Evolutionary conservation across 2,888 invertebrate genomes (phyloP), one percentile per base, ranked within the genome.

Genomic region (Drosophila borealis): DNA sequence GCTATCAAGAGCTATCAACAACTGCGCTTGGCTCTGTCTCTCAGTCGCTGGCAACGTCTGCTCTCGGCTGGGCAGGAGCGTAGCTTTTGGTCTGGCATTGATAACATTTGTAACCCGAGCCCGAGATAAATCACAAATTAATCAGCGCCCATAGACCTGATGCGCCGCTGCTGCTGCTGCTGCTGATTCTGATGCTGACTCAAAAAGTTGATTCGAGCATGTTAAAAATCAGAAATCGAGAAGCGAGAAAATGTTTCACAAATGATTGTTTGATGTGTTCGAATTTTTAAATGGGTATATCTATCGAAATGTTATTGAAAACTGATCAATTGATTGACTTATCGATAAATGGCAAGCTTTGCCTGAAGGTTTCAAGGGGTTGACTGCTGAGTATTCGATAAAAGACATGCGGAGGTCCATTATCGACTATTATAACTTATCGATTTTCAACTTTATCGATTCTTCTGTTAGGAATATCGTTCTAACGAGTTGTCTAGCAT

Each of bases 51-150:
- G 36, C 19, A 33, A 25, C 25, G 33, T 42, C 34, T 50, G 72
- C 53, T 59, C 45, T 19, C 37, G 45, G 37, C 37, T 46, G 41
- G 73, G 42, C 44, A 55, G 55, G 53, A 57, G 55, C 29, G 19
- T 44, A 83, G 84, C 78, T 74, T 70, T 70, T 54, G 68, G 89
- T 75, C 84, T 77, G 77, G 69, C 56, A 67, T 44, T 81, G 87
- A 87, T 87, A 87, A 87, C 89, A 77, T 72, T 70, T 74, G 76
- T 88, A 85, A 85, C 88, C 88, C 88, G 65, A 73, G 68, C 55
- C 37, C 39, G 77, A 73, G 86, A 89, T 89, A 87, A 87, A 84
- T 84, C 75, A 72, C 61, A 81, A 86, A 89, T 88, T 88, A 85
- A 78, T 84, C 85, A 84, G 75, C 78, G 57, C 53, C 39, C 63